phyloP scores from a whole-genome alignment of 2,797 vertebrate species.

The Sparidentex hasta region DNA sequence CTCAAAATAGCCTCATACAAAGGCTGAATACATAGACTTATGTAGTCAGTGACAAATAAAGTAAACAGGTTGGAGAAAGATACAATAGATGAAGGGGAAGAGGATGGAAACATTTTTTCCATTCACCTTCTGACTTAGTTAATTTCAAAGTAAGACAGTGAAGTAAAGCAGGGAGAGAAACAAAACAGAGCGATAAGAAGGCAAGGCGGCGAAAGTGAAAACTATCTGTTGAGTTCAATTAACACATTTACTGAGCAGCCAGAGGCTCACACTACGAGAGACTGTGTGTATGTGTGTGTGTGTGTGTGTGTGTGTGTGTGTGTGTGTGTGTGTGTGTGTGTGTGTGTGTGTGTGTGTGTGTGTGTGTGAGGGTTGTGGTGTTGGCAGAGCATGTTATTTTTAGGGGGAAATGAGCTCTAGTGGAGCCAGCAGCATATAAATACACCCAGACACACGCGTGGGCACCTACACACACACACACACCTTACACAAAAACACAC shows the following conservation, averaged over 20 bases:
- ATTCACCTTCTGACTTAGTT: too few relatives aligned
- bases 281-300: conserved; percentile 35
- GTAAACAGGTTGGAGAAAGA: conserved; percentile 27
- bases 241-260: conserved; percentile 34
- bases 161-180: background rate
- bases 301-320: conserved; percentile 48
- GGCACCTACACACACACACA: conserved; percentile 45
- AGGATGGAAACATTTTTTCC: background rate
- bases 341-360: conserved; percentile 48
- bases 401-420: conserved; percentile 81
- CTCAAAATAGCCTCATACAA: conserved; percentile 39
- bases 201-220: conserved; percentile 24
- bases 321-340: conserved; percentile 47
- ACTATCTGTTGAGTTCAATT: conserved; percentile 57
- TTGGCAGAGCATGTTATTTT: conserved; percentile 83
- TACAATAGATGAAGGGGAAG: conserved; percentile 6
- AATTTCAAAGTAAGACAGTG: background rate
- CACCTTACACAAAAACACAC: conserved; percentile 16
- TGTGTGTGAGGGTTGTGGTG: conserved; percentile 68
- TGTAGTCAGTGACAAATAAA: conserved; percentile 23
- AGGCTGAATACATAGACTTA: background rate
- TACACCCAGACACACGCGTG: conserved; percentile 64
- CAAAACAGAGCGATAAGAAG: background rate
- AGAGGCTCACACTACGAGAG: background rate
- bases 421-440: conserved; percentile 83